A percentile compares a stretch with the other conserved stretches of the same genome.
phyloP scores from a whole-genome alignment of 2,113 vertebrate species.

The Gavia stellata region DNA sequence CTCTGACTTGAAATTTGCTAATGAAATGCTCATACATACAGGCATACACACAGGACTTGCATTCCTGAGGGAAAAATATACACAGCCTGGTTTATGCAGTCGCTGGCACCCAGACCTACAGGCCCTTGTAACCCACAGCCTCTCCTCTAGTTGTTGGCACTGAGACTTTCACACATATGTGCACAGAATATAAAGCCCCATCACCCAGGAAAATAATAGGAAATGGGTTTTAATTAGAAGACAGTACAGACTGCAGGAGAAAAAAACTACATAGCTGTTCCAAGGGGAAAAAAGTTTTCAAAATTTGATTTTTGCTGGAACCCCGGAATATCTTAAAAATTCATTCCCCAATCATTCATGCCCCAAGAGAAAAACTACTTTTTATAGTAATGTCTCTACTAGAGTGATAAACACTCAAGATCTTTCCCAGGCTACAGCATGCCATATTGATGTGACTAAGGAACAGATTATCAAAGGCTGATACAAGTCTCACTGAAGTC shows the following conservation, averaged over 20 bases:
- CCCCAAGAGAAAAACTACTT: background rate
- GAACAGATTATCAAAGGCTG: background rate
- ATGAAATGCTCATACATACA: background rate
- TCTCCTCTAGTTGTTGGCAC: background rate
- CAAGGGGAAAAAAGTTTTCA: background rate
- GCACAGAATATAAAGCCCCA: background rate
- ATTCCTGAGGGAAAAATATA: background rate
- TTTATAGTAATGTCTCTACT: background rate
- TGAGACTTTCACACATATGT: background rate
- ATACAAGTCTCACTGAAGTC: background rate
- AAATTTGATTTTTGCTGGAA: background rate
- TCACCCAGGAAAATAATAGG: background rate
- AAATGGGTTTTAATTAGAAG: background rate
- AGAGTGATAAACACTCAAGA: background rate
- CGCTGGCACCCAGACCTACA: background rate
- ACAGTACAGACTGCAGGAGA: background rate
- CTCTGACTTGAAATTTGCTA: background rate
- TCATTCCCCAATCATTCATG: background rate
- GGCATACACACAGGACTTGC: background rate
- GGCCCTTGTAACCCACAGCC: too few species aligned
- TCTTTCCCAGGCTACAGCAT: background rate
- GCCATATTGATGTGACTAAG: background rate
- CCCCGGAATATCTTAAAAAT: background rate
- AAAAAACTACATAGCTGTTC: background rate
- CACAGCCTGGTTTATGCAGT: background rate